These are phyloP conservation scores for Erythrocebus patas DNA, from an alignment of 2,113 vertebrate species.

Conservation along the genomic window DNA sequence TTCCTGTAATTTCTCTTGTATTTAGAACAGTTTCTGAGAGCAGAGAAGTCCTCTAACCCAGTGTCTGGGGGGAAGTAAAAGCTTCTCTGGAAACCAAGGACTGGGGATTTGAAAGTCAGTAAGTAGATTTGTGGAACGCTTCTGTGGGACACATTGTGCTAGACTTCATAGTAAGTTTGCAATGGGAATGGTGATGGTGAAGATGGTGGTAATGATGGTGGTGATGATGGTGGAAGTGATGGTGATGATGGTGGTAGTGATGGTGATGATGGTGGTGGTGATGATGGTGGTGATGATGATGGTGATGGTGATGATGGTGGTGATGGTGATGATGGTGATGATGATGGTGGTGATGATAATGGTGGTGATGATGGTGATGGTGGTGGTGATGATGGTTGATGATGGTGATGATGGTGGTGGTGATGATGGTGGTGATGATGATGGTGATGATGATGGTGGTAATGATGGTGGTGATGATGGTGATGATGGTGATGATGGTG, in stretches of 20 bases:
- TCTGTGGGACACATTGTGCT: background rate
- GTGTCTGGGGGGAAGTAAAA: background rate
- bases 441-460: no score
- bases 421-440: fast-evolving
- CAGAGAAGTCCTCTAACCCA: background rate
- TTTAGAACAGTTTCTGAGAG: background rate
- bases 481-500: background rate
- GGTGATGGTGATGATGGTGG: fast-evolving
- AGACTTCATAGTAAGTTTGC: background rate
- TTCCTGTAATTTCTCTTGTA: background rate
- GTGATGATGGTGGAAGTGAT: fast-evolving
- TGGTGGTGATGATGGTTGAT: fast-evolving
- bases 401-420: background rate
- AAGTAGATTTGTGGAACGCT: background rate
- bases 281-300: fast-evolving
- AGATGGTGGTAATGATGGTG: background rate
- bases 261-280: fast-evolving
- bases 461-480: no score
- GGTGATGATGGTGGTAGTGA: fast-evolving
- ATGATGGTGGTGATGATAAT: no score
- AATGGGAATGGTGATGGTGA: no score
- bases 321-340: fast-evolving
- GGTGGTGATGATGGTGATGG: no score
- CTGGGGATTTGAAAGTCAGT: background rate
- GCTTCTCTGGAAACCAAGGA: background rate